Percentiles rank a stretch among this genome's conserved stretches.
Evolutionary conservation across 2,113 vertebrate species (phyloP).

Genomic region (Plestiodon gilberti): DNA sequence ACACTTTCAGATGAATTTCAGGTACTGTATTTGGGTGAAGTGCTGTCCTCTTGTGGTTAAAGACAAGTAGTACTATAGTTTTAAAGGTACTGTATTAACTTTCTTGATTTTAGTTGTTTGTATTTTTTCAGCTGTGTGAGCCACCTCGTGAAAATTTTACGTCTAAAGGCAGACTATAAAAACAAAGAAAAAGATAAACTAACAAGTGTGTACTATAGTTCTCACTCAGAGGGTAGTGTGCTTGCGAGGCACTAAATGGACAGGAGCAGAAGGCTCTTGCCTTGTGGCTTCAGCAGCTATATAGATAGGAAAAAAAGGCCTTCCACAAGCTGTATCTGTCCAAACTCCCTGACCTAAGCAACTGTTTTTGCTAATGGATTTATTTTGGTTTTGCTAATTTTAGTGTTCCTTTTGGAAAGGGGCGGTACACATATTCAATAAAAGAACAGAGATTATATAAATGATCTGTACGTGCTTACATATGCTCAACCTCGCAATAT

Average conservation of each 20-base stretch:
- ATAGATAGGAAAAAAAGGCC: not conserved
- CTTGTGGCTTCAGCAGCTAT: not conserved
- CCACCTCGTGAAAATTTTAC: no score
- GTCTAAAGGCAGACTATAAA: no score
- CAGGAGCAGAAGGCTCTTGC: not conserved
- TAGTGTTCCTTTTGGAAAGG: no score
- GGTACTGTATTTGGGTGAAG: not conserved
- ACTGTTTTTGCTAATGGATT: no score
- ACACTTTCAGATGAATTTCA: not conserved
- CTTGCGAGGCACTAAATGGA: not conserved
- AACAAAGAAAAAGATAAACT: not conserved
- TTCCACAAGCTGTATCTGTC: not conserved
- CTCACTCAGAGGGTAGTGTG: not conserved
- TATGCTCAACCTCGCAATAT: no score
- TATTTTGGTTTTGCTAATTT: no score
- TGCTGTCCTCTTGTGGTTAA: not conserved
- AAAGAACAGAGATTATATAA: no score
- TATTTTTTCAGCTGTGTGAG: not conserved
- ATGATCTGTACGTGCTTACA: no score
- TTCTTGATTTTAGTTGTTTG: not conserved
- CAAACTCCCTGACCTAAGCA: not conserved
- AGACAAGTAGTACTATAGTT: not conserved
- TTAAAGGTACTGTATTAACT: not conserved
- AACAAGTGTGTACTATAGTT: not conserved
- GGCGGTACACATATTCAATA: no score